A percentile compares a stretch with the other conserved stretches of the same genome.
Conservation (phyloP, 2,797 vertebrate genomes). For the Coracias cyanogaster region DNA sequence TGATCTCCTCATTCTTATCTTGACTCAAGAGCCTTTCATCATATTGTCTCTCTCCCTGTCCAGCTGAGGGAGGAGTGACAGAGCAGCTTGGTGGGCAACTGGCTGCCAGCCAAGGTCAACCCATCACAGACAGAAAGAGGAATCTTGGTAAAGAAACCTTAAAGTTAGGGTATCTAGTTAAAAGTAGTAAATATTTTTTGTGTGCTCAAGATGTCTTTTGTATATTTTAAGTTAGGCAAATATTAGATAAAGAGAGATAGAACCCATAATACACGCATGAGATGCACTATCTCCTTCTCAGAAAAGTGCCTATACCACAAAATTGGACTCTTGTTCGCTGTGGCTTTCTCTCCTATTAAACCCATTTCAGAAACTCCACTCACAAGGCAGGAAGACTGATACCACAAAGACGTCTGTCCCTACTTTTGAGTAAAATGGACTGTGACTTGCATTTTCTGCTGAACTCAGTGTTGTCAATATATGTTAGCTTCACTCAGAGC, state of each 20-base stretch:
- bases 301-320: neutral
- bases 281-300: neutral
- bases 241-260: neutral
- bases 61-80: neutral
- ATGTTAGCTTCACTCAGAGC: neutral
- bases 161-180: neutral
- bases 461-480: neutral
- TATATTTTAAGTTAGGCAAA: neutral
- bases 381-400: neutral
- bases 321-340: neutral
- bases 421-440: neutral
- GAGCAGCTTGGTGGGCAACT: neutral
- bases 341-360: neutral
- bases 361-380: neutral
- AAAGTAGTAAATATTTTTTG: neutral
- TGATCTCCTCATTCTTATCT: neutral
- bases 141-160: neutral
- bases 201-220: neutral
- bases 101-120: neutral
- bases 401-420: neutral
- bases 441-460: constrained; percentile 7
- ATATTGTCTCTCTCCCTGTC: neutral
- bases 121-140: neutral
- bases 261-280: neutral
- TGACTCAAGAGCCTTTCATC: fast-evolving